Conservation (phyloP, 2,797 vertebrate genomes). For the Bryconaethiops microstoma region DNA sequence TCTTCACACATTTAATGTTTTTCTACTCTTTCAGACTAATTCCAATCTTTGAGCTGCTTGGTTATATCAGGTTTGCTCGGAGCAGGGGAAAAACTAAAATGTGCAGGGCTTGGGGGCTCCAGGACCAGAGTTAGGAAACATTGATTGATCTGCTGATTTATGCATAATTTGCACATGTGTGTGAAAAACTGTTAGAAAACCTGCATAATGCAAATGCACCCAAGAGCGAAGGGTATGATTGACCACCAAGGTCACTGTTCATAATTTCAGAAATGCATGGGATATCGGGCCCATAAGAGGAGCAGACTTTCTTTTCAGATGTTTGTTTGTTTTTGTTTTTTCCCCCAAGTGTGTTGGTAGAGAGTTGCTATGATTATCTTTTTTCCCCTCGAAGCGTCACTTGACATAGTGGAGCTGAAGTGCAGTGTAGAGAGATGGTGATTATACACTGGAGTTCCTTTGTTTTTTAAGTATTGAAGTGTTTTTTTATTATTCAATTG, state of each 20-base stretch:
- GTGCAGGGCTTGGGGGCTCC: too few species aligned
- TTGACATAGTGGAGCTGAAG: neutral
- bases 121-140: too few species aligned
- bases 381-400: neutral
- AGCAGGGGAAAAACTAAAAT: too few species aligned
- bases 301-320: neutral
- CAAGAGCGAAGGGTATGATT: neutral
- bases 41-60: too few species aligned
- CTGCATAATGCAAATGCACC: neutral
- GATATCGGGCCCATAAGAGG: neutral
- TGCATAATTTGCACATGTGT: neutral
- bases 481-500: conserved; percentile 14
- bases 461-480: conserved; percentile 3
- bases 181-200: neutral
- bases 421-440: neutral
- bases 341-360: neutral
- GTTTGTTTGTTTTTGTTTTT: neutral
- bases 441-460: neutral
- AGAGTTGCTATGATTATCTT: neutral
- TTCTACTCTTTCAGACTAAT: too few species aligned
- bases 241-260: neutral
- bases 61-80: too few species aligned
- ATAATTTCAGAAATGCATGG: neutral
- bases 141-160: conserved; percentile 6
- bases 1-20: too few species aligned